Conservation (phyloP, 2,888 invertebrate species). For the Beris chalybata region DNA sequence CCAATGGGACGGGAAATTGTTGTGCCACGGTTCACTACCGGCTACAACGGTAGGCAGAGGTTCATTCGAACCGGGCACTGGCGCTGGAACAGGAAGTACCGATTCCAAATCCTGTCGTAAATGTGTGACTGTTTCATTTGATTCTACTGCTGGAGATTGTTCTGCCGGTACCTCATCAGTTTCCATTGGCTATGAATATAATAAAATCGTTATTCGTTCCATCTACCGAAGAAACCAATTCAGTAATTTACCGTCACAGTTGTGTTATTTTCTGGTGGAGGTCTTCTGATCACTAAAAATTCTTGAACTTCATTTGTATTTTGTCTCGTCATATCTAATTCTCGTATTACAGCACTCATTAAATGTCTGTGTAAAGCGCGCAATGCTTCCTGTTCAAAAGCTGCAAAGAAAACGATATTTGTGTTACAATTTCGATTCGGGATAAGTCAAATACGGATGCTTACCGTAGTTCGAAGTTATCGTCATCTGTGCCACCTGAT, state of each 20-base stretch:
- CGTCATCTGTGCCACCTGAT: slow-evolving; percentile 49
- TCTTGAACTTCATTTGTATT: slow-evolving; percentile 40
- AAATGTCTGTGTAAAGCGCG: slow-evolving; percentile 34
- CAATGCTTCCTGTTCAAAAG: slow-evolving; percentile 33
- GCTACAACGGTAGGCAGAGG: slow-evolving; percentile 59
- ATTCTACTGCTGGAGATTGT: slow-evolving; percentile 16
- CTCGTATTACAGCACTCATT: slow-evolving; percentile 31
- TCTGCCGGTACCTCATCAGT: slow-evolving; percentile 53
- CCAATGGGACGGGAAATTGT: slow-evolving; percentile 75
- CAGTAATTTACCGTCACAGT: slow-evolving; percentile 30
- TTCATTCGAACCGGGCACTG: slow-evolving; percentile 46
- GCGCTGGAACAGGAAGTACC: slow-evolving; percentile 43
- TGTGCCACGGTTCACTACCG: slow-evolving; percentile 65
- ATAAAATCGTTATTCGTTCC: not conserved
- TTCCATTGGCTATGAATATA: slow-evolving; percentile 57
- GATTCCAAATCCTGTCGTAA: slow-evolving; percentile 32
- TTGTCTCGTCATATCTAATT: slow-evolving; percentile 34
- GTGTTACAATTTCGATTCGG: not conserved
- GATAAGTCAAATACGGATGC: not conserved
- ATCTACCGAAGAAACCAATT: not conserved
- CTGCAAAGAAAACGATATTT: slow-evolving; percentile 28
- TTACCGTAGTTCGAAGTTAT: slow-evolving; percentile 42
- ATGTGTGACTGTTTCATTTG: slow-evolving; percentile 17
- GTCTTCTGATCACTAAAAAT: slow-evolving; percentile 41
- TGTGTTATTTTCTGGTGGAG: slow-evolving; percentile 33